Evolutionary conservation across 2,888 invertebrate genomes (phyloP), one percentile per base, ranked within the genome.

Genomic region (Aricia artaxerxes): DNA sequence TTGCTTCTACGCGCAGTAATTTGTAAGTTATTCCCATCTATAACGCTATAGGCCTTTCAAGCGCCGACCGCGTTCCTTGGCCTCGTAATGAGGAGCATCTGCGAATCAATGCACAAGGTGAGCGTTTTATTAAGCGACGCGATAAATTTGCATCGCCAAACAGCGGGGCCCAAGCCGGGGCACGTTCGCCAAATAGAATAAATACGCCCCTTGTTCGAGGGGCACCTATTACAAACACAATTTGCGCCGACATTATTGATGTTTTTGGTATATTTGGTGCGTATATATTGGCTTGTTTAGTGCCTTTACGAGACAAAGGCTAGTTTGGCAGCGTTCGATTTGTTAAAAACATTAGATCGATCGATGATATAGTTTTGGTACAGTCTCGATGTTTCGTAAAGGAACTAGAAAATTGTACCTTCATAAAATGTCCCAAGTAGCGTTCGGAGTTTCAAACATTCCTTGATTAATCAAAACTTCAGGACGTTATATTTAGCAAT

Each of bases 61-160:
- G 82, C 83, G 83, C 83, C 82, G 80, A 84, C 83, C 84, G 83
- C 83, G 83, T 83, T 83, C 86, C 84, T 85, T 86, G 84, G 86
- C 86, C 85, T 88, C 84, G 85, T 91, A 91, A 91, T 91, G 90
- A 92, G 89, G 87, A 88, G 88, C 89, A 90, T 91, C 90, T 90
- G 89, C 85, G 88, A 90, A 93, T 92, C 91, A 91, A 91, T 91
- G 89, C 88, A 88, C 87, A 88, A 85, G 89, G 87, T 87, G 87
- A 87, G 89, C 90, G 88, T 92, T 93, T 92, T 92, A 92, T 91
- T 90, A 92, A 92, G 88, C 90, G 88, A 87, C 87, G 88, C 90
- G 89, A 93, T 93, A 92, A 92, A 93, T 93, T 94, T 93, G 92
- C 93, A 94, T 94, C 90, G 88, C 89, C 91, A 92, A 94, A 92